A percentile compares a stretch with the other conserved stretches of the same genome.
Evolutionary conservation across 2,797 vertebrate genomes (phyloP).

Genomic region (Hemibagrus guttatus): DNA sequence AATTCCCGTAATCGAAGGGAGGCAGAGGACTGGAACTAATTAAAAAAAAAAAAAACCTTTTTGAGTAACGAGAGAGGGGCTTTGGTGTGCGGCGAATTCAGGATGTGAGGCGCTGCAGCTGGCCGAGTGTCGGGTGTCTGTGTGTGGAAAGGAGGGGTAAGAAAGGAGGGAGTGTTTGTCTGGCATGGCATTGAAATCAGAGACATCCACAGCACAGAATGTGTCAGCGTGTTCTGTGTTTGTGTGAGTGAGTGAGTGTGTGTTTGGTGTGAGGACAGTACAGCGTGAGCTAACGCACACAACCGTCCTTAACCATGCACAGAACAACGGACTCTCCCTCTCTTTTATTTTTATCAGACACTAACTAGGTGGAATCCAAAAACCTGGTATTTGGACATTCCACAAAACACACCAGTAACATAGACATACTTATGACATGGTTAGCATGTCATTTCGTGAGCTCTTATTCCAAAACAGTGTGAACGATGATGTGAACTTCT

Average conservation of each 20-base stretch:
- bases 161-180: constrained; percentile 50
- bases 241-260: background rate
- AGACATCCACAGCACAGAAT: constrained; percentile 56
- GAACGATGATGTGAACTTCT: background rate
- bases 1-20: constrained; percentile 66
- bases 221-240: constrained; percentile 49
- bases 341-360: background rate
- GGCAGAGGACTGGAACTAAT: constrained; percentile 73
- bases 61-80: constrained; percentile 58
- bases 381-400: background rate
- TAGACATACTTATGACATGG: background rate
- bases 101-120: constrained; percentile 69
- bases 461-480: background rate
- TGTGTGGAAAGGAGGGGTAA: constrained; percentile 40
- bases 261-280: background rate
- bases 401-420: background rate
- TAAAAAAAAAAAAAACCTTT: constrained; percentile 57
- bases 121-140: constrained; percentile 68
- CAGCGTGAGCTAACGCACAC: constrained; percentile 23
- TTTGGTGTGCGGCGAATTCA: constrained; percentile 64
- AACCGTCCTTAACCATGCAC: background rate
- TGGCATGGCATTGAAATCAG: constrained; percentile 64
- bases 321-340: background rate
- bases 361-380: background rate
- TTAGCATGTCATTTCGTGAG: background rate